Evolutionary conservation across 2,113 vertebrate species (phyloP).

Genomic region (Apodemus sylvaticus): DNA sequence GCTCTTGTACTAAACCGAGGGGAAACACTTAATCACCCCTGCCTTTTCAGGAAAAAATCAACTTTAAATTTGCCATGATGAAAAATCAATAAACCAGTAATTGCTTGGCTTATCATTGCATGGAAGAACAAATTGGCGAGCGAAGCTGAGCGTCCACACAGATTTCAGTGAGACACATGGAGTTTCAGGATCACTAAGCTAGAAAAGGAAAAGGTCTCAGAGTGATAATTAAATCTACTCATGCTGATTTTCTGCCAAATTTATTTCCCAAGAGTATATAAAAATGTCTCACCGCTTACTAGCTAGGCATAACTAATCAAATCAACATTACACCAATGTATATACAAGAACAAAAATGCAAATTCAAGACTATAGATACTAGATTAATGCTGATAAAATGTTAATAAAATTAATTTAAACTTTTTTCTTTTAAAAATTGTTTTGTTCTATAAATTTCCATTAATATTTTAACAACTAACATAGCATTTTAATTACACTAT

Average conservation of each 20-base stretch:
- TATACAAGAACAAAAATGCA: constrained; percentile 83
- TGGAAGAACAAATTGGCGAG: constrained; percentile 92
- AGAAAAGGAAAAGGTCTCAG: constrained; percentile 91
- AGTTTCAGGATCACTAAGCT: constrained; percentile 87
- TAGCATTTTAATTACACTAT: constrained; percentile 30
- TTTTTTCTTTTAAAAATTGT: constrained; percentile 48
- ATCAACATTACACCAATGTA: constrained; percentile 85
- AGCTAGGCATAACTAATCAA: constrained; percentile 94
- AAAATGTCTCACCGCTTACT: constrained; percentile 91
- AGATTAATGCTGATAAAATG: constrained; percentile 32
- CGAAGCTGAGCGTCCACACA: constrained; percentile 87
- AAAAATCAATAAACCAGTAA: constrained; percentile 99
- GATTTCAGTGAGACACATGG: constrained; percentile 83
- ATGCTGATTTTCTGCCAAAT: constrained; percentile 99
- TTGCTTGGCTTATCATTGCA: constrained; percentile 96
- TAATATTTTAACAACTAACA: constrained; percentile 14
- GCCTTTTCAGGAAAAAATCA: constrained; percentile 91
- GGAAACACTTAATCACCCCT: constrained; percentile 89
- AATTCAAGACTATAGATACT: constrained; percentile 69
- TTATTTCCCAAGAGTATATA: constrained; percentile 96
- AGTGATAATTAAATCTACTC: constrained; percentile 99
- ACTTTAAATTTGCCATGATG: constrained; percentile 96
- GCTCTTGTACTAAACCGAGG: constrained; percentile 85
- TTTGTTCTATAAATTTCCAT: not conserved
- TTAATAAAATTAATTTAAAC: not conserved